Percentiles rank a stretch among this genome's conserved stretches.
Conservation (phyloP, 2,113 vertebrate genomes). For the Heterotilapia buettikoferi region DNA sequence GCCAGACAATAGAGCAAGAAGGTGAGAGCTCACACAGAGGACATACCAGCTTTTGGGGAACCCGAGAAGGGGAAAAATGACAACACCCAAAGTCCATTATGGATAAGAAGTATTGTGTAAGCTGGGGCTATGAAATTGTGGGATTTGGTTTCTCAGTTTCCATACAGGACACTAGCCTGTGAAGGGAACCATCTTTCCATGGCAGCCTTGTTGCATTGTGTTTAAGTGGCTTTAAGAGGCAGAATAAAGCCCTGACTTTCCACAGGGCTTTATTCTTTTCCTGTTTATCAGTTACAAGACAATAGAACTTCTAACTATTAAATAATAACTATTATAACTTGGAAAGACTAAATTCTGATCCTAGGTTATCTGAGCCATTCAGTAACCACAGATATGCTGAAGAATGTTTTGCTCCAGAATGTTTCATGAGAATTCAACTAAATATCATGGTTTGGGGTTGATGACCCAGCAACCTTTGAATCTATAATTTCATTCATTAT, state of each 20-base stretch:
- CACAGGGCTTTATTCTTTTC: neutral
- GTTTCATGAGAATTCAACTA: neutral
- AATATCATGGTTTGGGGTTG: neutral
- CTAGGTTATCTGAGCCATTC: neutral
- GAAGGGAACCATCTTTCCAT: neutral
- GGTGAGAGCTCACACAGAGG: neutral
- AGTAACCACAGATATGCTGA: neutral
- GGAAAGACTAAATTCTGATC: neutral
- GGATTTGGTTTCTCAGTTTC: neutral
- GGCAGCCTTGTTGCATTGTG: neutral
- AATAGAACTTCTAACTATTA: neutral
- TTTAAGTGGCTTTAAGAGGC: neutral
- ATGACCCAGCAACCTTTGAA: neutral
- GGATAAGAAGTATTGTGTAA: neutral
- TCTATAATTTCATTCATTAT: neutral
- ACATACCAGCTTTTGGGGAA: neutral
- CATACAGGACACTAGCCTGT: neutral
- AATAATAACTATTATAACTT: neutral
- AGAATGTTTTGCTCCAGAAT: neutral
- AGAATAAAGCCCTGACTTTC: neutral
- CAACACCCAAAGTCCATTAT: neutral
- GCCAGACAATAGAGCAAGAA: neutral
- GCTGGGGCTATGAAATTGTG: neutral
- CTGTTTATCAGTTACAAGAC: neutral
- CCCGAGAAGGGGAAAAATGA: neutral